Conservation (phyloP, 1,140 invertebrate species). For the Cydia strobilella region DNA sequence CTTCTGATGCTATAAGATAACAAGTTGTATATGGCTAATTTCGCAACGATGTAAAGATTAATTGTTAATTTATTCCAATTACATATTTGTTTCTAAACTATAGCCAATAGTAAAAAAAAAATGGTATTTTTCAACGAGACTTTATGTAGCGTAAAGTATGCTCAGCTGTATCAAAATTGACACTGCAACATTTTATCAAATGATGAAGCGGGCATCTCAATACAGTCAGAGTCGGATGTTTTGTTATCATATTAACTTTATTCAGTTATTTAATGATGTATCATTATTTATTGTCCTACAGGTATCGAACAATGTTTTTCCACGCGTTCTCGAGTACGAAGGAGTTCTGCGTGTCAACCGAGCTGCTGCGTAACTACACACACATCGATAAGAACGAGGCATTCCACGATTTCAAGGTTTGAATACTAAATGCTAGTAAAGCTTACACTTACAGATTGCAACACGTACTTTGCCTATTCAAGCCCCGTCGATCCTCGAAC, state of each 20-base stretch:
- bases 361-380: slow-evolving; percentile 85
- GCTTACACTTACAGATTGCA: slow-evolving; percentile 4
- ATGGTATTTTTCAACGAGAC: neutral
- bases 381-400: slow-evolving; percentile 79
- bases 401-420: slow-evolving; percentile 85
- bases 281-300: slow-evolving; percentile 53
- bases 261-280: neutral
- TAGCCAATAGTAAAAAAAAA: no score
- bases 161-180: neutral
- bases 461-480: slow-evolving; percentile 14
- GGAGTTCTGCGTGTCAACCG: slow-evolving; percentile 87
- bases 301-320: slow-evolving; percentile 86
- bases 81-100: neutral
- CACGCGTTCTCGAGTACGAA: slow-evolving; percentile 87
- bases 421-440: slow-evolving; percentile 40
- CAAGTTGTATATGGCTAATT: neutral
- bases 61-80: slow-evolving; percentile 4
- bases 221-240: neutral
- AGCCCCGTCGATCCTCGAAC: slow-evolving; percentile 10
- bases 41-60: neutral
- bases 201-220: neutral
- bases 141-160: neutral
- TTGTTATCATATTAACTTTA: neutral
- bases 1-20: slow-evolving; percentile 24
- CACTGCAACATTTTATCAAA: neutral